These are phyloP conservation scores for Cantharis nigra DNA, from an alignment of 2,888 invertebrate genomes.

Conservation along the genomic window DNA sequence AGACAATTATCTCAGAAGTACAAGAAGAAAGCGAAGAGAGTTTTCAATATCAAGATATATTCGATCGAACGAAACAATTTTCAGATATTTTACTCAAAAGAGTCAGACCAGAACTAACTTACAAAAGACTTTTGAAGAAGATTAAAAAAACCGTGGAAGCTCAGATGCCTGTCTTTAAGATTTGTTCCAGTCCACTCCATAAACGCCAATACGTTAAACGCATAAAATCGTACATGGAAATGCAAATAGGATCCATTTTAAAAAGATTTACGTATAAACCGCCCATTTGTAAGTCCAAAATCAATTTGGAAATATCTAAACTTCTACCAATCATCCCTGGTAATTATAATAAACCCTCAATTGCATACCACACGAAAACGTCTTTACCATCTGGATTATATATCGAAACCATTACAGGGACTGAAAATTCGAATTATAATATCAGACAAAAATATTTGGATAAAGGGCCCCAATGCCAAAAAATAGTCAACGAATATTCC, in stretches of 20 bases:
- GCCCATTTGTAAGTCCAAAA: constrained; percentile 1
- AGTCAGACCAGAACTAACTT: background rate
- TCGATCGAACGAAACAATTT: background rate
- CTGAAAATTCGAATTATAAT: constrained; percentile 8
- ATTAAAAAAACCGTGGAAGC: constrained; percentile 19
- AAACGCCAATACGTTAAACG: constrained; percentile 30
- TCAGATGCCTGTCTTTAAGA: constrained; percentile 31
- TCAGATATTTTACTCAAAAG: background rate
- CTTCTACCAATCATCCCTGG: constrained; percentile 18
- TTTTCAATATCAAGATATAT: background rate
- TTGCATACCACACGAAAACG: constrained; percentile 15
- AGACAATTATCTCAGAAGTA: background rate
- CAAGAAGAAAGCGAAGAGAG: background rate
- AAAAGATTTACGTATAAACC: constrained; percentile 24
- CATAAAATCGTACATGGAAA: constrained; percentile 25
- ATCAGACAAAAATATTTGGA: constrained; percentile 28
- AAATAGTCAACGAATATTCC: constrained; percentile 20
- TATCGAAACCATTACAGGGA: constrained; percentile 14
- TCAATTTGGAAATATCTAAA: constrained; percentile 15
- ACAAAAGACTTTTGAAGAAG: constrained; percentile 1
- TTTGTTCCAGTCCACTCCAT: constrained; percentile 31
- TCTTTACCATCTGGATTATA: constrained; percentile 29
- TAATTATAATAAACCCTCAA: background rate
- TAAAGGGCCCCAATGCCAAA: constrained; percentile 19
- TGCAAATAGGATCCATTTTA: constrained; percentile 19